phyloP scores from a whole-genome alignment of 2,797 vertebrate genomes.

The Xenopus petersii region DNA sequence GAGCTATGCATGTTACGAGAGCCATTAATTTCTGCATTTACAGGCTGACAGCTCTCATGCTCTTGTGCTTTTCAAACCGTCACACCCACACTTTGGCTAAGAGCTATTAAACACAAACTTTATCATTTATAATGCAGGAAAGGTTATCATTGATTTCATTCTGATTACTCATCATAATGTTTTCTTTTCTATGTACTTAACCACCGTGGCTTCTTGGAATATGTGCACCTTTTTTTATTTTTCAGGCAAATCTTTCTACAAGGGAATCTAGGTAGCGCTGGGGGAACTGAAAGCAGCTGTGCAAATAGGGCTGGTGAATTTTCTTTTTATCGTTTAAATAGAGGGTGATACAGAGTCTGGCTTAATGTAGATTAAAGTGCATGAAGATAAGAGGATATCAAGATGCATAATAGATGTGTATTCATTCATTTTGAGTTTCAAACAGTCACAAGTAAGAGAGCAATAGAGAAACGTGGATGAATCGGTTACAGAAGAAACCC shows the following conservation, averaged over 20 bases:
- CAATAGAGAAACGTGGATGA: no score
- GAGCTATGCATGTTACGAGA: conserved; percentile 49
- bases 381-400: background rate
- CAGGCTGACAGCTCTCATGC: conserved; percentile 47
- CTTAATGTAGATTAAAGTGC: conserved; percentile 7
- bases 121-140: conserved; percentile 62
- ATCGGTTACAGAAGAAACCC: no score
- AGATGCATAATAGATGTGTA: background rate
- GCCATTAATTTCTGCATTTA: conserved; percentile 53
- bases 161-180: conserved; percentile 63
- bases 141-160: conserved; percentile 60
- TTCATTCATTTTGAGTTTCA: no score
- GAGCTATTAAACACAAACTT: conserved; percentile 54
- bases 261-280: conserved; percentile 50
- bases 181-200: conserved; percentile 58
- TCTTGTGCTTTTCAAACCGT: conserved; percentile 50
- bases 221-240: conserved; percentile 52
- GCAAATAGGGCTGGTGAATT: conserved; percentile 53
- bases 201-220: conserved; percentile 62
- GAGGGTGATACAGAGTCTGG: conserved; percentile 18
- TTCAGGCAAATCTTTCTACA: conserved; percentile 56
- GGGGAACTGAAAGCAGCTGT: conserved; percentile 61
- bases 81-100: conserved; percentile 58
- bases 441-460: no score
- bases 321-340: conserved; percentile 36